Conservation (phyloP, 2,113 vertebrate species). For the Aythya baeri region DNA sequence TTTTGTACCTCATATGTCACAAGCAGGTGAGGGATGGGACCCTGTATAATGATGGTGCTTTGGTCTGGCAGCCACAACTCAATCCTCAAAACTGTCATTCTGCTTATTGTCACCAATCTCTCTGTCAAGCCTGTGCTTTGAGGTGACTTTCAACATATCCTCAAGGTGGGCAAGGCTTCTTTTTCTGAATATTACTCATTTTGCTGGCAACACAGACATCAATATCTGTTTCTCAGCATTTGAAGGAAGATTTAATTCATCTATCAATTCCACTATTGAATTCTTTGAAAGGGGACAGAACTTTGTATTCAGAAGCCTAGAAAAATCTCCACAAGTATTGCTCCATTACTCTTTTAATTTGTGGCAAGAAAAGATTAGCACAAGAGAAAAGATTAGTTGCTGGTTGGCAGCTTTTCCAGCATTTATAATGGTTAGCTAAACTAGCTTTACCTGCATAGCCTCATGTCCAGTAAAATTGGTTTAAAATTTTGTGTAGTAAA, state of each 20-base stretch:
- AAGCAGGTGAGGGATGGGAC: background rate
- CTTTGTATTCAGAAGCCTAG: background rate
- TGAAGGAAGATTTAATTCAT: background rate
- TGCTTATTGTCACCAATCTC: background rate
- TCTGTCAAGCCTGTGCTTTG: background rate
- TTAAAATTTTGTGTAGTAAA: background rate
- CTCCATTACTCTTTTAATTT: background rate
- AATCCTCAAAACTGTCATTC: background rate
- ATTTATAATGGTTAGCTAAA: background rate
- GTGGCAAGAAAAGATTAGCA: background rate
- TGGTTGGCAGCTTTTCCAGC: background rate
- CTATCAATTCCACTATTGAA: conserved; percentile 4
- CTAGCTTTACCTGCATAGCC: background rate
- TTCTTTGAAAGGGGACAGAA: background rate
- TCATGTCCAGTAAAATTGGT: background rate
- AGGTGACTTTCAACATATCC: background rate
- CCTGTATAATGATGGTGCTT: background rate
- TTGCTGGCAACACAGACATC: background rate
- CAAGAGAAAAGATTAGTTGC: background rate
- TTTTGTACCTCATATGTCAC: background rate
- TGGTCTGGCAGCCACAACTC: background rate
- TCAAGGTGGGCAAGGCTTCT: background rate
- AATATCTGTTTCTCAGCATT: background rate
- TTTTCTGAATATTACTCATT: conserved; percentile 2
- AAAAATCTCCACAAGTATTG: background rate